Evolutionary conservation across 2,888 invertebrate species (phyloP).

Genomic region (Tipula helvola): DNA sequence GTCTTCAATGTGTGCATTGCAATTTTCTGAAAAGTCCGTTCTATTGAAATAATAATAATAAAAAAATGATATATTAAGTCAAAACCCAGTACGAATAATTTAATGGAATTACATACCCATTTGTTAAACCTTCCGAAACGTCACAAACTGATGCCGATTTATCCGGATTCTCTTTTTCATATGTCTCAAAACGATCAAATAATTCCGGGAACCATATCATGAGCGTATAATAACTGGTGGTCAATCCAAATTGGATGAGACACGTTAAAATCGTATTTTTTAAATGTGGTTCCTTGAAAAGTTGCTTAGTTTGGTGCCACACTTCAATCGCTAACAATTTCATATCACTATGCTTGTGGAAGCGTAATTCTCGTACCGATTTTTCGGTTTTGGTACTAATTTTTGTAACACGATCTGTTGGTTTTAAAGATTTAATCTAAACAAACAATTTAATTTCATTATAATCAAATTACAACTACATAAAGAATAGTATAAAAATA

Average conservation of each 20-base stretch:
- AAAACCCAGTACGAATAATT: neutral
- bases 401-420: neutral
- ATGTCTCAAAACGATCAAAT: conserved; percentile 71
- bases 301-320: conserved; percentile 59
- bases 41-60: neutral
- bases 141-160: conserved; percentile 62
- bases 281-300: conserved; percentile 61
- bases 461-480: neutral
- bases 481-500: too few species aligned
- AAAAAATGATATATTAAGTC: neutral
- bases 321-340: conserved; percentile 55
- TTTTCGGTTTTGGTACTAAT: neutral
- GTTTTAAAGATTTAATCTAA: neutral
- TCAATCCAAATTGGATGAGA: conserved; percentile 70
- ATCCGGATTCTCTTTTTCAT: conserved; percentile 51
- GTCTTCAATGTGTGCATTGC: conserved; percentile 48
- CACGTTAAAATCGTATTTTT: conserved; percentile 65
- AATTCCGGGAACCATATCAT: conserved; percentile 90
- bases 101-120: conserved; percentile 17
- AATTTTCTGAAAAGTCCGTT: conserved; percentile 40
- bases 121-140: conserved; percentile 47
- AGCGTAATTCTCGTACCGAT: conserved; percentile 53
- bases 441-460: neutral
- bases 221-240: conserved; percentile 76
- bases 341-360: conserved; percentile 59